phyloP scores from a whole-genome alignment of 2,113 vertebrate genomes.

The Notiomystis cincta region DNA sequence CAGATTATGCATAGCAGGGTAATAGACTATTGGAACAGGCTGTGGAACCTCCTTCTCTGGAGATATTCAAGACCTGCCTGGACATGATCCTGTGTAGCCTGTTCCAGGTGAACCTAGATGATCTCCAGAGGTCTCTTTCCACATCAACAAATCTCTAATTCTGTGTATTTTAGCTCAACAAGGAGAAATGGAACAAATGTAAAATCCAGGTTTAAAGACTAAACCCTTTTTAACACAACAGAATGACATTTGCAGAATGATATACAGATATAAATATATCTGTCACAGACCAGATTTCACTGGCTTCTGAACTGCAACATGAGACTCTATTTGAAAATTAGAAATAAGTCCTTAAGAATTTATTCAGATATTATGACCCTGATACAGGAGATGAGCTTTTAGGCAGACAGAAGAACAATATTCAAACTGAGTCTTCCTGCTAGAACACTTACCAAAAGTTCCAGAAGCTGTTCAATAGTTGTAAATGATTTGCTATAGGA shows the following conservation, averaged over 20 bases:
- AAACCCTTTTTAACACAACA: not conserved
- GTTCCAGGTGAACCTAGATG: not conserved
- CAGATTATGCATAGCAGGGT: accelerated
- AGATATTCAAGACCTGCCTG: not conserved
- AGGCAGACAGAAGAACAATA: not conserved
- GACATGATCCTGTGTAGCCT: accelerated
- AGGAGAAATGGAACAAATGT: not conserved
- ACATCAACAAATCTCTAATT: not conserved
- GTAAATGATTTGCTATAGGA: not conserved
- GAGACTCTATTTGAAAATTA: not conserved
- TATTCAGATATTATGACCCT: not conserved
- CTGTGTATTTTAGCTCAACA: not conserved
- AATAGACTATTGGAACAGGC: not conserved
- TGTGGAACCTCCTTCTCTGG: not conserved
- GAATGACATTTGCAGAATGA: not conserved
- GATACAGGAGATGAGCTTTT: not conserved
- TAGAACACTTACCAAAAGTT: not conserved
- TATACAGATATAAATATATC: not conserved
- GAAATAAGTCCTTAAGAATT: constrained; percentile 2
- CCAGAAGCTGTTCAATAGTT: not conserved
- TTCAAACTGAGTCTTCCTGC: not conserved
- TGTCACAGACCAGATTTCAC: not conserved
- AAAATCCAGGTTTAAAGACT: not conserved
- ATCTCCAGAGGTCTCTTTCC: not conserved
- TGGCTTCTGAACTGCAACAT: not conserved